Evolutionary conservation across 2,888 invertebrate genomes (phyloP).

Genomic region (Eristalis intricaria): DNA sequence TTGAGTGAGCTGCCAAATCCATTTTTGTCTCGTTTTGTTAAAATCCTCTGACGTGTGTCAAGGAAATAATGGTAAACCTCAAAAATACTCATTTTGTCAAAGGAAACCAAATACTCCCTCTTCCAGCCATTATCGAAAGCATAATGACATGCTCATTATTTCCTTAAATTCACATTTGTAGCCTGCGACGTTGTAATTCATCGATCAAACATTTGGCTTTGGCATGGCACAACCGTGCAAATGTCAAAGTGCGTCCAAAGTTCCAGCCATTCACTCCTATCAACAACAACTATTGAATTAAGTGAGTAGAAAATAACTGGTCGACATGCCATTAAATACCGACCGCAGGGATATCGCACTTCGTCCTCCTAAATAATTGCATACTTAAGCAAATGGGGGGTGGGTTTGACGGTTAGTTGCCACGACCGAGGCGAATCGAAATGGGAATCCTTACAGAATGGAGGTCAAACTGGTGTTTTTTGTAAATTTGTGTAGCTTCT

Average conservation of each 20-base stretch:
- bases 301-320: constrained; percentile 8
- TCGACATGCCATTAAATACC: constrained; percentile 11
- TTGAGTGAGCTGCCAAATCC: not conserved
- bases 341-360: not conserved
- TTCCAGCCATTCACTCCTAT: not conserved
- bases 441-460: constrained; percentile 38
- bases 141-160: not conserved
- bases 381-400: not conserved
- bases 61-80: not conserved
- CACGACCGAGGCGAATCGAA: constrained; percentile 7
- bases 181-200: not conserved
- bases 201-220: constrained; percentile 19
- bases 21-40: not conserved
- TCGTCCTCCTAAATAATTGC: constrained; percentile 3
- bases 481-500: constrained; percentile 28
- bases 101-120: not conserved
- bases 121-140: not conserved
- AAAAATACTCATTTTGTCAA: not conserved
- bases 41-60: not conserved
- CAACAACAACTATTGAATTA: constrained; percentile 29
- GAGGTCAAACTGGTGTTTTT: constrained; percentile 21
- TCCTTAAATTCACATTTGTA: constrained; percentile 4
- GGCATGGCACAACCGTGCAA: not conserved
- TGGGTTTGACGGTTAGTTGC: not conserved
- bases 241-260: constrained; percentile 14